A percentile compares a stretch with the other conserved stretches of the same genome.
phyloP scores from a whole-genome alignment of 2,888 invertebrate species.

The Apotomis betuletana region DNA sequence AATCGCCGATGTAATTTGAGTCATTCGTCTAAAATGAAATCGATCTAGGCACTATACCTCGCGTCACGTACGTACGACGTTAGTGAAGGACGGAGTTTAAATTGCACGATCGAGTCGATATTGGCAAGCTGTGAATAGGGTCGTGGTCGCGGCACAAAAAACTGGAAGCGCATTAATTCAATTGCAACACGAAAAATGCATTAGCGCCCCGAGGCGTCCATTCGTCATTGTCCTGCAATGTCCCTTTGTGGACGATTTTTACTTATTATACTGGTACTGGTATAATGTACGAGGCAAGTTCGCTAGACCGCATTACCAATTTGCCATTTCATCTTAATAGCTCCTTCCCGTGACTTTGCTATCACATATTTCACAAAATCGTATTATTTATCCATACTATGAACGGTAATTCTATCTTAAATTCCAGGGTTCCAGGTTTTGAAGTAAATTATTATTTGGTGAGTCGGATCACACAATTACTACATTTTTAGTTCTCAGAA shows the following conservation, averaged over 20 bases:
- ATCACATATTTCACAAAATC: no score
- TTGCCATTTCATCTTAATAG: neutral
- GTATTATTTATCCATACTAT: no score
- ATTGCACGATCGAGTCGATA: slow-evolving; percentile 36
- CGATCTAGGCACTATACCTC: slow-evolving; percentile 10
- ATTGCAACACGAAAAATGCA: slow-evolving; percentile 84
- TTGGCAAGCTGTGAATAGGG: slow-evolving; percentile 51
- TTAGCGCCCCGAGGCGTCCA: slow-evolving; percentile 66
- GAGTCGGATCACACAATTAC: no score
- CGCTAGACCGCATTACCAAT: slow-evolving; percentile 2
- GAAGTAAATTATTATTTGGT: no score
- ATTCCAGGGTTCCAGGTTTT: no score
- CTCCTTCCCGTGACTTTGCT: no score
- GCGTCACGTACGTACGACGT: slow-evolving; percentile 2
- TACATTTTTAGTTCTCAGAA: no score
- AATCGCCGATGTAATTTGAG: neutral
- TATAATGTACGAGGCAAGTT: slow-evolving; percentile 27
- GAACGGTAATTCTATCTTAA: no score
- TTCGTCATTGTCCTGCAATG: slow-evolving; percentile 72
- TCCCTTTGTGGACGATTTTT: slow-evolving; percentile 44
- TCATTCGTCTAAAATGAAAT: neutral
- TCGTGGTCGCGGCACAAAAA: slow-evolving; percentile 44
- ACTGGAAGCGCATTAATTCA: slow-evolving; percentile 76
- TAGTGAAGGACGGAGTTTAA: slow-evolving; percentile 26
- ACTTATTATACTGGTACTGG: slow-evolving; percentile 25